Conservation (phyloP, 2,797 vertebrate genomes). For the Taenioides sp. region DNA sequence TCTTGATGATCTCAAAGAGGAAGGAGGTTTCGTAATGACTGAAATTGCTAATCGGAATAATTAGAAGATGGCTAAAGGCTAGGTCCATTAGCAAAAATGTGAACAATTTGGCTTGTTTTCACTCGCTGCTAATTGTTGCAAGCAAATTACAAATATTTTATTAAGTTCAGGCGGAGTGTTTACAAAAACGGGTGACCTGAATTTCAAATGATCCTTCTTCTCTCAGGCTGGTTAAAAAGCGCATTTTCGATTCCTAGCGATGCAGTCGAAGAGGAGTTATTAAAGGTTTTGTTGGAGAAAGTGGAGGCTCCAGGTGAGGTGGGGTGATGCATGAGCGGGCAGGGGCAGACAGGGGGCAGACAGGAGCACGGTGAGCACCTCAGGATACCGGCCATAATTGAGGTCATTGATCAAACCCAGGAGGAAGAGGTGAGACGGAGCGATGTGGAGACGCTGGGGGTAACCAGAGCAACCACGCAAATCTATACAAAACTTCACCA, state of each 20-base stretch:
- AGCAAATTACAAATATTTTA: slow-evolving; percentile 81
- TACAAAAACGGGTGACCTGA: slow-evolving; percentile 62
- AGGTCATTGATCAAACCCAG: slow-evolving; percentile 88
- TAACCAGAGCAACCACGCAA: slow-evolving; percentile 18
- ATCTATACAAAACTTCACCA: neutral
- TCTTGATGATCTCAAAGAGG: slow-evolving; percentile 72
- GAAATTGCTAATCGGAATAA: slow-evolving; percentile 87
- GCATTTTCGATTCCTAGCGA: neutral
- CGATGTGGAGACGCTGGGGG: slow-evolving; percentile 40
- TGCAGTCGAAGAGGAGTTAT: slow-evolving; percentile 67
- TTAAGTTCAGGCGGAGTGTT: slow-evolving; percentile 71
- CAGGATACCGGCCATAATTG: slow-evolving; percentile 83
- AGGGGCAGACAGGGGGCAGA: slow-evolving; percentile 4
- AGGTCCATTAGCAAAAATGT: slow-evolving; percentile 79
- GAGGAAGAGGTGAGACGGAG: slow-evolving; percentile 21
- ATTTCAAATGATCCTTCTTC: slow-evolving; percentile 42
- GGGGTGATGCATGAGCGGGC: slow-evolving; percentile 78
- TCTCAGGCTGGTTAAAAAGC: neutral
- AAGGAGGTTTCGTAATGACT: slow-evolving; percentile 78
- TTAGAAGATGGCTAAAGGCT: slow-evolving; percentile 82
- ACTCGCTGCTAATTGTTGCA: slow-evolving; percentile 83
- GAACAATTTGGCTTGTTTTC: slow-evolving; percentile 85
- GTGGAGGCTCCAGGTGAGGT: slow-evolving; percentile 76
- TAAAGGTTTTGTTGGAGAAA: slow-evolving; percentile 65
- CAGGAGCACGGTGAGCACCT: slow-evolving; percentile 63